Evolutionary conservation across 2,888 invertebrate species (phyloP), one percentile per base, ranked within the genome.

Genomic region (Ormyrus pomaceus): DNA sequence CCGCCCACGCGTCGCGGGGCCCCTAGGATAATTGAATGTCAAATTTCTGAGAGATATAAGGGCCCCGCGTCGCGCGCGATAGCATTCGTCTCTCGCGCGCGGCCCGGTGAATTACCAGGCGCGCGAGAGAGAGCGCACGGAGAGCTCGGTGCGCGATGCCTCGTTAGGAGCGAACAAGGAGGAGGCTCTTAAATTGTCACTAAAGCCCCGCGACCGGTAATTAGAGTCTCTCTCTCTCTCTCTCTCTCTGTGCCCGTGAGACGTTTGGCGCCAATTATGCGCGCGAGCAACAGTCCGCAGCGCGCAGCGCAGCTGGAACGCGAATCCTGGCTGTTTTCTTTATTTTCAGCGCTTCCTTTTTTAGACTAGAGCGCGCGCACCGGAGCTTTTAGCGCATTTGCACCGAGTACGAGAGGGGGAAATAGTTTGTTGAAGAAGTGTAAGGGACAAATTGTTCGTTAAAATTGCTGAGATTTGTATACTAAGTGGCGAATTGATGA

Each of bases 11-110:
- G 66, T n/a, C 55, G 48, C 34, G 13, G 34, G 34, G 3, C 34
- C n/a, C 6, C 48, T 51, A 9, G 3, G 51, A 75, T 81, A 81
- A 81, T 81, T 81, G 76, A 81, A 75, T 76, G 81, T 79, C 78
- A 72, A 81, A 81, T 81, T 79, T 79, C 51, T 8, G 61, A 48
- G 68, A 65, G 77, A 77, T 19, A 34, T 50, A 58, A 10, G 55
- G 55, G 61, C 9, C 50, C 34, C 50, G 19, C 34, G 61, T 13
- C 50, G n/a, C 50, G 19, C 34, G 50, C 48, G 58, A 59, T 19
- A 19, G 19, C 59, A n/a, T 48, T 64, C 64, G 48, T 64, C 34
- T 34, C 34, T 34, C 11, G 50, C 50, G 11, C 65, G 13, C 2
- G 1, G 19, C 3, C 34, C 3, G 19, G 58, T 58, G 46, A 70